These are phyloP conservation scores for Eubucco bourcierii DNA, from an alignment of 2,113 vertebrate genomes.

Conservation along the genomic window DNA sequence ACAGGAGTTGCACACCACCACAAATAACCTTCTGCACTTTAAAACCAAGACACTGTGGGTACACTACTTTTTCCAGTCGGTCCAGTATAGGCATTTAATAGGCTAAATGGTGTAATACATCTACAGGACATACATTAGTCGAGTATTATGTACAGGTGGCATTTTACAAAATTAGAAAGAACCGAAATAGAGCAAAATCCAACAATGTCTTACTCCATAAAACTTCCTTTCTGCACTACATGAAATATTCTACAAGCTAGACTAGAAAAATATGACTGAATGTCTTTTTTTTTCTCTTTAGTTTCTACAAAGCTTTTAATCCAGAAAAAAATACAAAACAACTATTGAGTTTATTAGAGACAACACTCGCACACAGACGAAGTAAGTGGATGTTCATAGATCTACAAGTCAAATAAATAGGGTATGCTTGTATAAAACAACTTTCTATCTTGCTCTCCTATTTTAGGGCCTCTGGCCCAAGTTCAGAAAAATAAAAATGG, in stretches of 20 bases:
- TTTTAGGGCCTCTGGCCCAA: conserved; percentile 25
- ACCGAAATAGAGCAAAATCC: conserved; percentile 68
- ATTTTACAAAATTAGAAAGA: conserved; percentile 71
- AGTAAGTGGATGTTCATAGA: conserved; percentile 47
- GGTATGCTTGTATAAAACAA: conserved; percentile 40
- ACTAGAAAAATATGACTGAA: conserved; percentile 74
- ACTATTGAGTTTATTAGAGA: conserved; percentile 59
- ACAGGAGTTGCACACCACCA: not conserved
- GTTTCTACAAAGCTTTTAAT: conserved; percentile 71
- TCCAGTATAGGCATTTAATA: conserved; percentile 70
- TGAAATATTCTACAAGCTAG: conserved; percentile 69
- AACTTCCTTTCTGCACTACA: conserved; percentile 57
- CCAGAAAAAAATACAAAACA: conserved; percentile 70
- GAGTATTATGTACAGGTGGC: conserved; percentile 67
- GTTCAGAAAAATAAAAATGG: conserved; percentile 45
- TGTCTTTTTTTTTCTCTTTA: conserved; percentile 56
- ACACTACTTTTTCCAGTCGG: not conserved
- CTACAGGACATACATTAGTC: conserved; percentile 61
- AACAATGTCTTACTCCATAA: conserved; percentile 67
- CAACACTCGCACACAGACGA: conserved; percentile 61
- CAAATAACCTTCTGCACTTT: not conserved
- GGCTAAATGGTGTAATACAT: conserved; percentile 65
- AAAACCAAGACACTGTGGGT: not conserved
- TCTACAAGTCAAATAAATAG: conserved; percentile 62
- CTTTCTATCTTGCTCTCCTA: conserved; percentile 42